Evolutionary conservation across 2,797 vertebrate genomes (phyloP).

Genomic region (Takifugu rubripes): DNA sequence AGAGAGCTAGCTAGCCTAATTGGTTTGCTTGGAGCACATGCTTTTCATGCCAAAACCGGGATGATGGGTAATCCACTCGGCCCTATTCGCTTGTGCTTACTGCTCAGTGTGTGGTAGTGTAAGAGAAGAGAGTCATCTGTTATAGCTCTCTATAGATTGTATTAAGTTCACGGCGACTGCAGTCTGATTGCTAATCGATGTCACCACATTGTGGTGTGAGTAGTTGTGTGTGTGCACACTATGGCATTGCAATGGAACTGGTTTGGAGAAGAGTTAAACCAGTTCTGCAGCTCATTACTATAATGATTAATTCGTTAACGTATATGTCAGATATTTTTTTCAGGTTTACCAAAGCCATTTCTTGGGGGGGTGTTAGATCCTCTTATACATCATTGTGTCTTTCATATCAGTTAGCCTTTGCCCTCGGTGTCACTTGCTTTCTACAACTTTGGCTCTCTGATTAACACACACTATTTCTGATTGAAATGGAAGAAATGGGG

Average conservation of each 20-base stretch:
- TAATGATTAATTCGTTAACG: slow-evolving; percentile 7
- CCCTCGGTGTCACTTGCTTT: slow-evolving; percentile 13
- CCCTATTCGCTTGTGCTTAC: slow-evolving; percentile 44
- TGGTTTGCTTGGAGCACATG: slow-evolving; percentile 59
- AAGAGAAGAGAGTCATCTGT: slow-evolving; percentile 45
- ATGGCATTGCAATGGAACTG: not conserved
- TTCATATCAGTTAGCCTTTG: slow-evolving; percentile 16
- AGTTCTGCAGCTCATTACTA: no score
- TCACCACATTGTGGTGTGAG: slow-evolving; percentile 23
- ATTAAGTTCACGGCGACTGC: slow-evolving; percentile 42
- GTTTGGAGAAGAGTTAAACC: not conserved
- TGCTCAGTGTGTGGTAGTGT: slow-evolving; percentile 7
- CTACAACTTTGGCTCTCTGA: slow-evolving; percentile 30
- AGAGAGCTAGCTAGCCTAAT: slow-evolving; percentile 31
- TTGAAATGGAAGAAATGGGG: slow-evolving; percentile 30
- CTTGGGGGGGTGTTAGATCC: not conserved
- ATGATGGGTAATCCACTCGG: slow-evolving; percentile 67
- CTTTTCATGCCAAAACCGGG: slow-evolving; percentile 61
- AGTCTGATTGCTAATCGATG: slow-evolving; percentile 29
- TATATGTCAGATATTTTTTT: no score
- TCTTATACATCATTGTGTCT: slow-evolving; percentile 1
- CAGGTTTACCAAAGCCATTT: no score
- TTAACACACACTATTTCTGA: slow-evolving; percentile 35
- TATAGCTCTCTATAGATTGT: slow-evolving; percentile 45
- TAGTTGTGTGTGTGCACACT: not conserved